phyloP scores from a whole-genome alignment of 1,140 invertebrate species.

The Aphelinus atriplicis region DNA sequence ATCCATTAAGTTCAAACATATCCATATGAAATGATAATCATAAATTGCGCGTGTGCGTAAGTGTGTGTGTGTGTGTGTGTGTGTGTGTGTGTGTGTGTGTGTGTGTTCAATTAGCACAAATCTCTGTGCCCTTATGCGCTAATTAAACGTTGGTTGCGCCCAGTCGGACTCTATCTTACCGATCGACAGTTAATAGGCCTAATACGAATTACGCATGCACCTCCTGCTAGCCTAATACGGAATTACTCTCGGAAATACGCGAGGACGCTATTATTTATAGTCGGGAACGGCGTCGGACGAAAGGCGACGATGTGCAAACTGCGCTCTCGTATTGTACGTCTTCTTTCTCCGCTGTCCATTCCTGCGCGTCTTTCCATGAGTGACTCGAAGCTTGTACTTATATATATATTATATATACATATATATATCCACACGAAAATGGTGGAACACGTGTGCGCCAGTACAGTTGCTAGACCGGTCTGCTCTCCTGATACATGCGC shows the following conservation, averaged over 20 bases:
- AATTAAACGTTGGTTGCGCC: neutral
- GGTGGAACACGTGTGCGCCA: no score
- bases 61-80: no score
- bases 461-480: neutral
- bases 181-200: constrained; percentile 25
- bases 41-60: no score
- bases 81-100: no score
- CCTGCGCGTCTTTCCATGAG: no score
- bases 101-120: no score
- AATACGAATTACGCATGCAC: constrained; percentile 5
- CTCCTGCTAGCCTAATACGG: constrained; percentile 36
- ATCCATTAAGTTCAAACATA: no score
- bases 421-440: no score
- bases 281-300: constrained; percentile 17
- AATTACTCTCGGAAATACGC: constrained; percentile 43
- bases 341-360: neutral
- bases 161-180: constrained; percentile 18
- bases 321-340: constrained; percentile 35
- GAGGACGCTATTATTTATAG: constrained; percentile 41
- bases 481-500: constrained; percentile 49
- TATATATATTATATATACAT: no score
- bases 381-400: no score
- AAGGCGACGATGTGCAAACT: constrained; percentile 7
- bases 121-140: no score
- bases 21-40: no score